A percentile compares a stretch with the other conserved stretches of the same genome.
Conservation (phyloP, 2,797 vertebrate genomes). For the Merluccius polli region DNA sequence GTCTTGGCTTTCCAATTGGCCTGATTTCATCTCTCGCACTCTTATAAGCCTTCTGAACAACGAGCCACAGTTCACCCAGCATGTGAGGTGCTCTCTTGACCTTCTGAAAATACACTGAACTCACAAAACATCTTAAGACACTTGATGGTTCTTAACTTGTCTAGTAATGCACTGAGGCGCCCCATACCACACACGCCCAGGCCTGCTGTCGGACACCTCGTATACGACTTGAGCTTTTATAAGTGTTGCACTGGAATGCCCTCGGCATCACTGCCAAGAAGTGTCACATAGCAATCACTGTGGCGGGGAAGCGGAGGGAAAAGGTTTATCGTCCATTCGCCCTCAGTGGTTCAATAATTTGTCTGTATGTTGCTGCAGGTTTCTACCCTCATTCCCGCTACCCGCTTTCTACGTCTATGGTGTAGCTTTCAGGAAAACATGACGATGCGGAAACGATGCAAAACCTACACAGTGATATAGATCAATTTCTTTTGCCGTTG, state of each 20-base stretch:
- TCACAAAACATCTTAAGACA: slow-evolving; percentile 15
- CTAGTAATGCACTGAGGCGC: slow-evolving; percentile 42
- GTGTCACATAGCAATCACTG: neutral
- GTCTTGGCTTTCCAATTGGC: slow-evolving; percentile 20
- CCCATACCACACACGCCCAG: slow-evolving; percentile 27
- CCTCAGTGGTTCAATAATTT: neutral
- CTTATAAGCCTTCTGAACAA: neutral
- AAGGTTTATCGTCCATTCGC: neutral
- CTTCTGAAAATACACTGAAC: slow-evolving; percentile 18
- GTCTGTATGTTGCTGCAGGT: neutral
- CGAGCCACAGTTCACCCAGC: neutral
- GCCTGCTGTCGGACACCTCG: slow-evolving; percentile 30
- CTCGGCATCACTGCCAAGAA: neutral
- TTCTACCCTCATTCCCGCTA: neutral
- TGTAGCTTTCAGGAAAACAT: neutral
- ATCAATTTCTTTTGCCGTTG: slow-evolving; percentile 5
- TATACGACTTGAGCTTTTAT: slow-evolving; percentile 1
- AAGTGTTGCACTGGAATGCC: neutral
- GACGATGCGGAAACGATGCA: neutral
- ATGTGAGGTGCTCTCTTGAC: slow-evolving; percentile 8
- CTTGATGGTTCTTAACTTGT: slow-evolving; percentile 50
- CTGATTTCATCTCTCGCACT: slow-evolving; percentile 14
- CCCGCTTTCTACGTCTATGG: neutral
- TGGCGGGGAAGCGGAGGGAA: too few relatives aligned
- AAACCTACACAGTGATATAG: neutral